Evolutionary conservation across 2,797 vertebrate genomes (phyloP), one percentile per base, ranked within the genome.

Genomic region (Ctenopoma kingsleyae): DNA sequence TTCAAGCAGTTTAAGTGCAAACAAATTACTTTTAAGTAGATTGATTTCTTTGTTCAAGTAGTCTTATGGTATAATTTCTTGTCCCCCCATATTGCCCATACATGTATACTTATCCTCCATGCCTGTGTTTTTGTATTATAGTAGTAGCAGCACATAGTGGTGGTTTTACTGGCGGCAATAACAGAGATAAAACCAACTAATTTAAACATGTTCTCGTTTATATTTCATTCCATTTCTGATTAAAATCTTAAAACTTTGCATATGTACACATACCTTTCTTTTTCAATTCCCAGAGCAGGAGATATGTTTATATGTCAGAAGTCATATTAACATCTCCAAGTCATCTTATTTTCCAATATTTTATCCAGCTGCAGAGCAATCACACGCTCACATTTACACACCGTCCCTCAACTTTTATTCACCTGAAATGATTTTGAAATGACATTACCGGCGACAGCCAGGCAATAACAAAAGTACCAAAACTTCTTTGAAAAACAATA

Each of bases 401-500:
- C 62, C 27, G 52, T 81, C 83, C 86, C 81, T 85, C 84, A 87
- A 84, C 87, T 91, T 91, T 91, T 85, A 89, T 91, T 90, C 89
- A 89, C 77, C 71, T 53, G 87, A 70, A 90, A 90, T 88, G 76
- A 90, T 92, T 87, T 70, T 74, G 84, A 89, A 92, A 91, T 83
- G 77, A 91, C 87, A 91, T 91, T 91, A 89, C 82, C 17, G 17
- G 68, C 82, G 91, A 89, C 92, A 90, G 87, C 87, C 74, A 89
- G 86, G 91, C 91, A 92, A 93, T 93, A 93, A 91, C 83, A 90
- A 90, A 92, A 91, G 88, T 87, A 89, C 82, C 87, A 84, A 89
- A 91, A 89, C 82, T 92, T 87, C 80, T 86, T 82, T 81, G 89
- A 85, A 91, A 92, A 93, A 91, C 91, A 93, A 93, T 93, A 93